Conservation (phyloP, 2,888 invertebrate species). For the Phorcus lineatus region DNA sequence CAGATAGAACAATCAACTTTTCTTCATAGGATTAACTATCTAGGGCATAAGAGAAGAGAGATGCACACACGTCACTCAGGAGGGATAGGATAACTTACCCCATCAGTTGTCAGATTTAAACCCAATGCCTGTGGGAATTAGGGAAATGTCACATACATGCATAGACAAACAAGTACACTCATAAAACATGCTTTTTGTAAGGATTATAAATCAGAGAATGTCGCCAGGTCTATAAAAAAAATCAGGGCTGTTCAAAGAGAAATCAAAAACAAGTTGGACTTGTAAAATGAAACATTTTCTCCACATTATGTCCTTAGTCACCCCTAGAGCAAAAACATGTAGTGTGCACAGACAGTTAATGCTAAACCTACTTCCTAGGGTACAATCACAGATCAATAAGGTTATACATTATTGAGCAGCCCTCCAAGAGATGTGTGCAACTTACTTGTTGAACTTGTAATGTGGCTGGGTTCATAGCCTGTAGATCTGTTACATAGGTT, state of each 20-base stretch:
- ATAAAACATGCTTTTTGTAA: no score
- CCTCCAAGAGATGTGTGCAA: background rate
- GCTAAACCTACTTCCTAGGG: background rate
- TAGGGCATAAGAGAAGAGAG: background rate
- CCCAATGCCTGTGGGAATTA: slow-evolving; percentile 39
- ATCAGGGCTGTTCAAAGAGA: no score
- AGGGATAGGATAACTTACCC: slow-evolving; percentile 37
- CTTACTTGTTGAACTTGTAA: slow-evolving; percentile 45
- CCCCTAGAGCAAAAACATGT: background rate
- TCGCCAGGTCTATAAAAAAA: no score
- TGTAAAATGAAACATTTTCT: no score
- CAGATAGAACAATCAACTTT: background rate
- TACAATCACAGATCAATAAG: background rate
- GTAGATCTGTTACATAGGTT: slow-evolving; percentile 75
- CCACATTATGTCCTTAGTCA: no score
- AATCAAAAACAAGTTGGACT: no score
- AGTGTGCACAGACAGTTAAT: background rate
- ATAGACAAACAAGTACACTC: background rate
- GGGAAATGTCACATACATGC: background rate
- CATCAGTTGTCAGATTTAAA: slow-evolving; percentile 45
- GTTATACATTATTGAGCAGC: background rate
- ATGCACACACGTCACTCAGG: background rate
- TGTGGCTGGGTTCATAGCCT: slow-evolving; percentile 73
- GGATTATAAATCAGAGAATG: no score
- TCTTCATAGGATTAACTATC: background rate